These are phyloP conservation scores for Lasioglossum lativentre DNA, from an alignment of 2,888 invertebrate genomes.

Conservation along the genomic window DNA sequence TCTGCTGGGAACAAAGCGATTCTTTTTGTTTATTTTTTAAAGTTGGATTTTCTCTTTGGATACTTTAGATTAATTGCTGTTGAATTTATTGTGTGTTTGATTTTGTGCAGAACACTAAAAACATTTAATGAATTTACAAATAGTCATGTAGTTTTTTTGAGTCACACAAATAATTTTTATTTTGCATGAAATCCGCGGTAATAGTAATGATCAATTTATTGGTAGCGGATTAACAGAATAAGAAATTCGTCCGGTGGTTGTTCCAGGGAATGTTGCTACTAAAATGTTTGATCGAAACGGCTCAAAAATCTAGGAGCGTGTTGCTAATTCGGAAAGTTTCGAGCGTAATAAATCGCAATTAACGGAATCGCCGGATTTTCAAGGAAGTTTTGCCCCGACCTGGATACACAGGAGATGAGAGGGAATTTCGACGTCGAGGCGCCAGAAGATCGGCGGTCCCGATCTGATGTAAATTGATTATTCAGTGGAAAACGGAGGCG, in stretches of 20 bases:
- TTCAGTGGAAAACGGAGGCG: constrained; percentile 38
- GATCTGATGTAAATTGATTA: constrained; percentile 49
- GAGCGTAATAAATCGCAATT: constrained; percentile 5
- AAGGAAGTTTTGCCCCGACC: not conserved
- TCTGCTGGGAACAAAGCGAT: not conserved
- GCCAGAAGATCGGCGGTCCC: constrained; percentile 32
- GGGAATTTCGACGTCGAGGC: not conserved
- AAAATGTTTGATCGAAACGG: too few relatives aligned
- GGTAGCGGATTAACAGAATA: too few relatives aligned
- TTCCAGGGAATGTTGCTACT: too few relatives aligned
- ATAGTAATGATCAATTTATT: too few relatives aligned
- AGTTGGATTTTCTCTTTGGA: not conserved
- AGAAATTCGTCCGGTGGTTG: too few relatives aligned
- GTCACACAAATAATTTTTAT: too few relatives aligned
- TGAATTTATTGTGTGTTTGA: too few relatives aligned
- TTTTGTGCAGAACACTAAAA: too few relatives aligned
- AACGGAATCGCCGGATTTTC: not conserved
- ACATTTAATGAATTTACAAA: not conserved
- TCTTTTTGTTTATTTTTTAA: not conserved
- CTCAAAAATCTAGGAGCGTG: not conserved
- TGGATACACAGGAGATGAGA: not conserved
- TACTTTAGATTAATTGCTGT: not conserved
- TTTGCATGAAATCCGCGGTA: too few relatives aligned
- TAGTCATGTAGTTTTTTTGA: not conserved
- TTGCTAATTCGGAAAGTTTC: not conserved